phyloP scores from a whole-genome alignment of 2,797 vertebrate species.

The Tangara arthus region DNA sequence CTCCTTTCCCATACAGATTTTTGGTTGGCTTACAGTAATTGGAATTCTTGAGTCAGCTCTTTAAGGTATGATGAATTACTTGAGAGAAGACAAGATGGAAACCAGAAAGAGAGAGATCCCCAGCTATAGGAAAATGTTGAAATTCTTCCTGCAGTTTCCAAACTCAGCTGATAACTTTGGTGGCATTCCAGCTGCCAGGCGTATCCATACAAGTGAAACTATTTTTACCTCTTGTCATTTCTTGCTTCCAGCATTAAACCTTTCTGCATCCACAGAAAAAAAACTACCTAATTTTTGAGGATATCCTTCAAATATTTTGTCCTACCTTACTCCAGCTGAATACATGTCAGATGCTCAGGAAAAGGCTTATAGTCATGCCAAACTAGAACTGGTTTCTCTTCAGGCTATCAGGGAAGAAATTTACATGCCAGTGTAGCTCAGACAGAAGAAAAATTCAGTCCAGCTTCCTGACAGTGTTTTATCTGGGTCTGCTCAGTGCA shows the following conservation, averaged over 20 bases:
- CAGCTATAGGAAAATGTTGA: neutral
- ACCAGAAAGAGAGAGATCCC: neutral
- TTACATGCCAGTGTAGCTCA: neutral
- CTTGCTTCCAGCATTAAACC: neutral
- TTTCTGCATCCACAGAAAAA: neutral
- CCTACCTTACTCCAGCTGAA: neutral
- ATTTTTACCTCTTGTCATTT: neutral
- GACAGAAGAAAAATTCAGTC: neutral
- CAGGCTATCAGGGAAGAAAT: neutral
- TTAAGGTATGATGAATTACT: neutral
- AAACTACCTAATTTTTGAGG: neutral
- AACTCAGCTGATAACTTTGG: neutral
- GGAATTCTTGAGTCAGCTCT: neutral
- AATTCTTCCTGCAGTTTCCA: neutral
- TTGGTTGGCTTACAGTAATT: neutral
- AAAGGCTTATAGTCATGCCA: neutral
- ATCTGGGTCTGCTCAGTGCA: neutral
- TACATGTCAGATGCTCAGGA: neutral
- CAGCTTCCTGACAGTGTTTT: neutral
- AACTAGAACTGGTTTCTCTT: neutral
- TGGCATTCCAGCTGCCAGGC: neutral
- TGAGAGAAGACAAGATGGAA: neutral
- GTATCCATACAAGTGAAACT: neutral
- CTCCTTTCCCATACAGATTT: neutral
- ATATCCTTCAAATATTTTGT: neutral